phyloP scores from a whole-genome alignment of 2,797 vertebrate genomes.

The Catharus ustulatus region DNA sequence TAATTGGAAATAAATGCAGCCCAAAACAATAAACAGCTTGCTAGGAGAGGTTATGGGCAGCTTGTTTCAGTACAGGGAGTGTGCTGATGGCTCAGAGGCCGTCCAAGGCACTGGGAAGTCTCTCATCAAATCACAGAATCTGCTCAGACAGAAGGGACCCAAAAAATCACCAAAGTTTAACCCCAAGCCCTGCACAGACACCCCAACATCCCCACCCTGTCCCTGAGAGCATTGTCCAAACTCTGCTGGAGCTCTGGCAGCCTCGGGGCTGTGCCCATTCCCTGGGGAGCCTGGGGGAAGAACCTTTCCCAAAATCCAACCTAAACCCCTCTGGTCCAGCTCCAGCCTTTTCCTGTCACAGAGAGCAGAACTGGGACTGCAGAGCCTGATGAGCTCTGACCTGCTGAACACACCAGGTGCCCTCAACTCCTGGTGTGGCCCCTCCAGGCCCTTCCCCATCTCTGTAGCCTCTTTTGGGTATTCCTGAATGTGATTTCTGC shows the following conservation, averaged over 20 bases:
- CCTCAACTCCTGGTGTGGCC: not conserved
- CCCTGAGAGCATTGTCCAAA: rapidly evolving
- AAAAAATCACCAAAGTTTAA: not conserved
- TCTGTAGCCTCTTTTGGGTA: not conserved
- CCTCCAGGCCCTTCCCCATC: not conserved
- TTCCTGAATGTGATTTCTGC: not conserved
- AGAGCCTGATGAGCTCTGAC: not conserved
- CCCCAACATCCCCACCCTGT: not conserved
- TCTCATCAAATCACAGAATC: not conserved
- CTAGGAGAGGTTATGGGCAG: not conserved
- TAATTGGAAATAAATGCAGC: not conserved
- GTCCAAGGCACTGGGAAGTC: not conserved
- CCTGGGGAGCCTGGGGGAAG: not conserved
- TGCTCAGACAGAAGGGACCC: not conserved
- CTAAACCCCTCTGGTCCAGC: rapidly evolving
- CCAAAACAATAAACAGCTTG: not conserved
- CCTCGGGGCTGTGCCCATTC: rapidly evolving
- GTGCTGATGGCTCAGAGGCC: not conserved
- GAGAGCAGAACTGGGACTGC: not conserved
- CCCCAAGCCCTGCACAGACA: not conserved
- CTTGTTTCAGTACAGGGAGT: rapidly evolving
- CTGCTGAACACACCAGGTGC: not conserved
- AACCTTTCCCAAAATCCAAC: not conserved
- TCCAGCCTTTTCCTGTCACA: rapidly evolving
- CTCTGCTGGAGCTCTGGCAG: not conserved